Base-by-base conservation (phyloP, 2,888 invertebrate species). In the Nomada fabriciana region DNA sequence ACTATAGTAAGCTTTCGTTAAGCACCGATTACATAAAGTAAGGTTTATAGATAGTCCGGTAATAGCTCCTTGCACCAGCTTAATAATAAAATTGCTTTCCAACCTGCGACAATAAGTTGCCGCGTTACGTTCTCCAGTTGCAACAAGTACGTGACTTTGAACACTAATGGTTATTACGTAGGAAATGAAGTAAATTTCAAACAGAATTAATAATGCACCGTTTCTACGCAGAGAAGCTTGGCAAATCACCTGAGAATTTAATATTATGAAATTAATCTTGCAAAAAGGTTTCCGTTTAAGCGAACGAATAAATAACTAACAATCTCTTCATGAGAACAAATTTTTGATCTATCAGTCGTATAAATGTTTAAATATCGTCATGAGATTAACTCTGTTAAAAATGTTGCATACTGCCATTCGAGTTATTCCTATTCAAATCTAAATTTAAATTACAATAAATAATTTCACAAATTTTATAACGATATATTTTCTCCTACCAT, bases 11-110 rank as follows among this genome's bases (percentile, higher is more conserved):
- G 50, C 20, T 67, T 74, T 65, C 50, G 55, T 63, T 29, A 68
- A 80, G 57, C 53, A 29, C 20, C 65, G 76, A 81, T 86, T 80
- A 70, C 76, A 59, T 73, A 76, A 82, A 55, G 55, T 69, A 65
- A 69, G 60, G 69, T 76, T 73, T 53, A 59, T 20, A 42, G 53
- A 63, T 43, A 67, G 60, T 18, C 10, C 36, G 63, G 36, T 43
- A 53, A 74, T 82, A 67, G 67, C 23, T 42, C 29, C 63, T 25
- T 63, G 57, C 47, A 3, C n/a, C 11, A 52, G 43, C 57, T 63
- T 59, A 80, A 82, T 60, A 80, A 82, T 76, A 80, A 80, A 80
- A 82, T 82, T 76, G 76, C 76, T 76, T 57, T 52, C 50, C 53
- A 65, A 43, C 64, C 59, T 23, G 50, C 64, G 29, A 43, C 67